Base-by-base conservation (phyloP, 2,797 vertebrate species). In the Pseudochromis fuscus region DNA sequence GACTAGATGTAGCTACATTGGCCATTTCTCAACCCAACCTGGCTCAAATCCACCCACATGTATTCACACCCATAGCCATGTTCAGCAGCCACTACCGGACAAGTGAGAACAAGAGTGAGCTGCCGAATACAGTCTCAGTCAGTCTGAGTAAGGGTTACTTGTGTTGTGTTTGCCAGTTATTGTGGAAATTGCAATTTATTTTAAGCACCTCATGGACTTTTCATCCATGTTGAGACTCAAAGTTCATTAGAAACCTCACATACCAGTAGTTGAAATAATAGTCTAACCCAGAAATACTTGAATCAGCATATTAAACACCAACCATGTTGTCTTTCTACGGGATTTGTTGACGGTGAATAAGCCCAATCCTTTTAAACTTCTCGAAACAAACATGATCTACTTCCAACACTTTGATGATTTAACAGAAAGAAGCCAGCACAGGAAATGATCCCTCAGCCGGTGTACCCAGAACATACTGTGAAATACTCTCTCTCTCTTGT, bases 401-500 rank as follows among this genome's bases (percentile, higher is more conserved):
- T 50, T 18, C 11, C 42, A 65, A 38, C 16, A 9, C 2, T 31
- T 33, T 19, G 12, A 19, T 45, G 13, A 18, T 51, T 24, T 38
- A 59, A 72, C 28, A 42, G 44, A 27, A 59, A 60, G 30, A 57
- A n/a, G n/a, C n/a, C 16, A 45, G 44, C 31, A 7, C 21, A 63
- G 42, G 21, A 52, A 70, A 75, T 85, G 5, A 50, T 73, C 63
- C 37, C 35, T 61, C 28, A 23, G 28, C 24, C 9, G 42, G 62
- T 56, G 49, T 37, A 50, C 59, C 55, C 60, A n/a, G 44, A 67
- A 58, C 52, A 23, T 53, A 42, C 33, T 42, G 68, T 57, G 46
- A 57, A 52, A 30, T 1, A 19, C 25, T 65, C 53, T 66, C 62
- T 56, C 65, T 72, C 66, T 67, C 61, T 3, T 2, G 52, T 83